A percentile compares a stretch with the other conserved stretches of the same genome.
Conservation (phyloP, 2,888 invertebrate species). For the Sussaba pulchella region DNA sequence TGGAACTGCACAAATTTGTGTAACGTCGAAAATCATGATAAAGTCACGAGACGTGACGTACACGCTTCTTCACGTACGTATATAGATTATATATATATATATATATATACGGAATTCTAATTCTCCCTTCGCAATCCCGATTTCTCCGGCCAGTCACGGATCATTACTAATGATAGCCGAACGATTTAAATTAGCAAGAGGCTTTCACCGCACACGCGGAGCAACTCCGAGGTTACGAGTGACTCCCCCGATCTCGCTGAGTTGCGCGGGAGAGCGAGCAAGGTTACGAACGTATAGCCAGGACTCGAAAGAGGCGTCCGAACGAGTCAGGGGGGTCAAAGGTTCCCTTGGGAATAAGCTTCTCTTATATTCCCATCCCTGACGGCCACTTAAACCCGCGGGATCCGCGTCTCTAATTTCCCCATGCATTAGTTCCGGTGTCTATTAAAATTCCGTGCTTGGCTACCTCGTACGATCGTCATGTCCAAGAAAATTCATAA, state of each 20-base stretch:
- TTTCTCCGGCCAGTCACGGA: conserved; percentile 64
- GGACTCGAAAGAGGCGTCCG: conserved; percentile 35
- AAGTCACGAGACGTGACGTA: not conserved
- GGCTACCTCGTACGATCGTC: conserved; percentile 42
- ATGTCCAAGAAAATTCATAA: conserved; percentile 37
- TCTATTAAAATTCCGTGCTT: conserved; percentile 45
- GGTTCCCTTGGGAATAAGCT: conserved; percentile 62
- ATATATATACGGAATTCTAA: no score
- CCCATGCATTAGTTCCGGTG: conserved; percentile 64
- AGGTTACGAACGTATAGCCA: not conserved
- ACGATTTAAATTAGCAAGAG: conserved; percentile 71
- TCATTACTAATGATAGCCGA: conserved; percentile 74
- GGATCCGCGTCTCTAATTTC: conserved; percentile 66
- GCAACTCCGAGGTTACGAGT: conserved; percentile 57
- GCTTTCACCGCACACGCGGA: conserved; percentile 24
- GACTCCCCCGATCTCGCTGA: conserved; percentile 43
- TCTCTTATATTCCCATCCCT: conserved; percentile 63
- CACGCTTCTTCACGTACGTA: not conserved
- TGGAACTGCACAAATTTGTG: no score
- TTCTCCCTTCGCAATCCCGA: conserved; percentile 4
- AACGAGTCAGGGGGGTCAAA: conserved; percentile 60
- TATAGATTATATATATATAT: no score
- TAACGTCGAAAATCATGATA: no score
- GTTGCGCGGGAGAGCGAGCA: conserved; percentile 9
- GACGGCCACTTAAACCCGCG: conserved; percentile 50